Conservation (phyloP, 1,140 invertebrate genomes). For the Rhyzopertha dominica region DNA sequence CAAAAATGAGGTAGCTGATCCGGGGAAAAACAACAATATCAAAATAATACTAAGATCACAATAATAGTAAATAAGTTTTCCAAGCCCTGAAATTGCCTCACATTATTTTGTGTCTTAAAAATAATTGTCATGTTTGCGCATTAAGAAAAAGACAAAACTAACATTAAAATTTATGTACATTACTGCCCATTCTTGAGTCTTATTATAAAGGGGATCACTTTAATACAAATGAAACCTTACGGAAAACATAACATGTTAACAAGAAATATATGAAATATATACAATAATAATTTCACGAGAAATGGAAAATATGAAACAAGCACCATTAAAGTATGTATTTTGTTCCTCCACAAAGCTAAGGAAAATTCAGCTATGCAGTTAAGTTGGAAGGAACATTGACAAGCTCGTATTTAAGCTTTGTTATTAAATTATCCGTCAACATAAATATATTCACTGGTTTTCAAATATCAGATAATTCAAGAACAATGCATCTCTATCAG, state of each 20-base stretch:
- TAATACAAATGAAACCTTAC: constrained; percentile 18
- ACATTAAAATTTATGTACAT: no score
- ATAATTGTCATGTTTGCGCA: no score
- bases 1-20: constrained; percentile 37
- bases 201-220: no score
- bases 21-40: constrained; percentile 36
- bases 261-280: constrained; percentile 24
- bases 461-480: constrained; percentile 10
- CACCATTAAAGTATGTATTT: constrained; percentile 23
- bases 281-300: constrained; percentile 24
- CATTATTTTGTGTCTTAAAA: no score
- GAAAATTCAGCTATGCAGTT: constrained; percentile 9
- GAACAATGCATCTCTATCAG: constrained; percentile 13
- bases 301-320: constrained; percentile 16
- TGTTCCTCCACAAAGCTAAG: constrained; percentile 7
- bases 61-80: constrained; percentile 7
- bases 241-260: constrained; percentile 23
- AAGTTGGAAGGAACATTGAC: constrained; percentile 17
- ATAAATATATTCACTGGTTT: constrained; percentile 15
- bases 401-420: constrained; percentile 17
- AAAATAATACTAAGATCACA: constrained; percentile 36
- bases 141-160: no score
- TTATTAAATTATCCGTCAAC: constrained; percentile 6
- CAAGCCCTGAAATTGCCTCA: no score
- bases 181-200: no score